phyloP scores from a whole-genome alignment of 2,797 vertebrate genomes.

The Helarctos malayanus region DNA sequence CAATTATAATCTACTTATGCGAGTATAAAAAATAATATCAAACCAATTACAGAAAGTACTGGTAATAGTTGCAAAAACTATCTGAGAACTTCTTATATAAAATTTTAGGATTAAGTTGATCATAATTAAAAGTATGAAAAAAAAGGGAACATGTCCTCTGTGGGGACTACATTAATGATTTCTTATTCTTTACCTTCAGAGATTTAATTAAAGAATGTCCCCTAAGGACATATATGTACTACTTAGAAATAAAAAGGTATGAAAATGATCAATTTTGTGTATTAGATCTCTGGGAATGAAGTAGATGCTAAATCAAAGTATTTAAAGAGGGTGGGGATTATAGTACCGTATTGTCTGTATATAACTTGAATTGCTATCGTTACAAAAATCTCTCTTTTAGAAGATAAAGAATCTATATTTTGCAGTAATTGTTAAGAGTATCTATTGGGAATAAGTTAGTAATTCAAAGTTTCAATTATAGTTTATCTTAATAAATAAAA shows the following conservation, averaged over 20 bases:
- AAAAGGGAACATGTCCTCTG: constrained; percentile 42
- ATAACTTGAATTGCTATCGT: background rate
- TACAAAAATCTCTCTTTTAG: background rate
- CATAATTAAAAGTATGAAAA: constrained; percentile 70
- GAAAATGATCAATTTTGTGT: constrained; percentile 36
- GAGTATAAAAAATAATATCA: background rate
- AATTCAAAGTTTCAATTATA: constrained; percentile 52
- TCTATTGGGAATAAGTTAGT: background rate
- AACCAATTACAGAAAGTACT: constrained; percentile 40
- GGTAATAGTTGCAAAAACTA: constrained; percentile 1
- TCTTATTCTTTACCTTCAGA: constrained; percentile 63
- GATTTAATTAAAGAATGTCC: constrained; percentile 65
- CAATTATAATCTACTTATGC: constrained; percentile 24
- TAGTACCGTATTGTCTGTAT: background rate
- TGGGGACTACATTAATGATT: constrained; percentile 42
- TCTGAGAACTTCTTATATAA: constrained; percentile 28
- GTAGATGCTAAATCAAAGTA: background rate
- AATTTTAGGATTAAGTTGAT: constrained; percentile 62
- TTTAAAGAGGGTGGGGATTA: background rate
- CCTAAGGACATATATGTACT: constrained; percentile 19
- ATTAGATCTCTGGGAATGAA: constrained; percentile 33
- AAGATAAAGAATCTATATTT: constrained; percentile 6
- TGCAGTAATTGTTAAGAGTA: background rate
- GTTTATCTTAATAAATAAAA: constrained; percentile 33
- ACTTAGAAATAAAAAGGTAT: constrained; percentile 26